These are phyloP conservation scores for Gallinago media DNA, from an alignment of 2,113 vertebrate species.

Conservation along the genomic window DNA sequence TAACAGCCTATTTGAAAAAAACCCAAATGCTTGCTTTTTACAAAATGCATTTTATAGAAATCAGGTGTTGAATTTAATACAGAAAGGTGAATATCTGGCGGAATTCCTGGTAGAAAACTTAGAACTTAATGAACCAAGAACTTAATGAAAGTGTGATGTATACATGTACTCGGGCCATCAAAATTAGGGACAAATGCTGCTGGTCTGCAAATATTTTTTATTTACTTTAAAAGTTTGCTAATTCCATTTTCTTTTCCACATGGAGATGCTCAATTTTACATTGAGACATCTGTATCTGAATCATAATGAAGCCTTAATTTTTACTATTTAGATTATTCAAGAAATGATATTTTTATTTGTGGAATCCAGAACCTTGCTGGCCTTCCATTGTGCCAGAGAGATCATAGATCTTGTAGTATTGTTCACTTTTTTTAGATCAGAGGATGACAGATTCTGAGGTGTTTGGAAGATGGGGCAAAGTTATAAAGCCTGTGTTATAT, in stretches of 20 bases:
- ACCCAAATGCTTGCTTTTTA: not conserved
- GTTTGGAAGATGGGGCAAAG: not conserved
- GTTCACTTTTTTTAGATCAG: not conserved
- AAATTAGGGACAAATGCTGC: not conserved
- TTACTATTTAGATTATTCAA: not conserved
- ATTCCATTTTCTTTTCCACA: not conserved
- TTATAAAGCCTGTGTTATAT: not conserved
- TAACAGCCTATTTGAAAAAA: not conserved
- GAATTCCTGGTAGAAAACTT: not conserved
- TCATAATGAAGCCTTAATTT: not conserved
- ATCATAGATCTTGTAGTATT: not conserved
- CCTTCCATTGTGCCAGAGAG: not conserved
- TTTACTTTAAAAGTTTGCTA: not conserved
- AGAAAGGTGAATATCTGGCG: not conserved
- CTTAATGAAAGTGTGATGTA: not conserved
- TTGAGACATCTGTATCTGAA: not conserved
- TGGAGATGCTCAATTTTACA: not conserved
- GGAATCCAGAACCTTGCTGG: not conserved
- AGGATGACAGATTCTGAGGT: not conserved
- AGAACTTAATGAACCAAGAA: not conserved
- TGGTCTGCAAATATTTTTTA: not conserved
- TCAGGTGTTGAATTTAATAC: not conserved
- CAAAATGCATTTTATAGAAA: not conserved
- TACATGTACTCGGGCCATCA: rapidly evolving
- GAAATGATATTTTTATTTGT: not conserved